Evolutionary conservation across 1,140 invertebrate species (phyloP), one percentile per base, ranked within the genome.

Genomic region (Drosophila sucinea): DNA sequence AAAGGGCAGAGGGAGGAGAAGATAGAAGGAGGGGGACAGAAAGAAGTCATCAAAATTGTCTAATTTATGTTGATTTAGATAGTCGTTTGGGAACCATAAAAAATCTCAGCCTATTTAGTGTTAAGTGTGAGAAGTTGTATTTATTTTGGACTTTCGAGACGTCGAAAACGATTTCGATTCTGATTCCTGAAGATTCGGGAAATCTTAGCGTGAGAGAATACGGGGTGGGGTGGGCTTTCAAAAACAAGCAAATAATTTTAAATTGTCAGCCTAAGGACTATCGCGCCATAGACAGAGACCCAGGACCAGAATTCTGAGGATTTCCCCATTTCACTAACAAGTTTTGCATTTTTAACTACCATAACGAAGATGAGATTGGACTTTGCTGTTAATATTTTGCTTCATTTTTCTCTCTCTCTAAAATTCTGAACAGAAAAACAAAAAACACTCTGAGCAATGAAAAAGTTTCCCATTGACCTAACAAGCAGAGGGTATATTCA

Each of bases 41-140:
- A 51, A 51, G 4, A 57, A 51, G 74, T 79, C 77, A 81, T 81
- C 73, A 80, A 38, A 81, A 81, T 67, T 81, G 73, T 81, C 73
- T 77, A 81, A 80, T 81, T 81, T 77, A 69, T 77, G 79, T 76
- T 81, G 79, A 81, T 81, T 80, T 80, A 81, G 76, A 79, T 71
- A 72, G 77, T 63, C 77, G 63, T 51, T 40, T 58, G 61, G 44
- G 40, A 51, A n/a, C 41, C 62, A 76, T 76, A 61, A 76, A 77
- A 67, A 55, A 66, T 41, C 40, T 67, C 27, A 35, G 44, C 60
- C 60, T 58, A 33, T 58, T 58, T 58, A n/a, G 23, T 56, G 29
- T 32, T 56, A 30, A 56, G 56, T 58, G 44, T 51, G 44, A 51
- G 44, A 51, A 51, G 3, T 51, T 67, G 25, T 67, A 44, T 67